Percentiles rank a stretch among this genome's conserved stretches.
Evolutionary conservation across 2,113 vertebrate species (phyloP).

Genomic region (Hystrix cristata): DNA sequence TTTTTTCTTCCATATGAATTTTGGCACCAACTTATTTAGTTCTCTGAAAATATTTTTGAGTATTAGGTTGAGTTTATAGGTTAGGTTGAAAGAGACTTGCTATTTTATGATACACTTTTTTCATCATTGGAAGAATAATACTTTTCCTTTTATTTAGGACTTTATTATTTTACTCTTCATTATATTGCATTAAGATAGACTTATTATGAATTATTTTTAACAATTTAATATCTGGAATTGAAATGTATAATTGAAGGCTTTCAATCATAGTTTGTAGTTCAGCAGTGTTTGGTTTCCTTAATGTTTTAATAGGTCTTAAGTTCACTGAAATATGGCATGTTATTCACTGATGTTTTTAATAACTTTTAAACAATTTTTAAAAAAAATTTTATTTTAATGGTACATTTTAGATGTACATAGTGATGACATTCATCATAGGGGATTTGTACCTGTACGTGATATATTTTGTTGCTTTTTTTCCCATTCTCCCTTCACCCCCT

Average conservation of each 20-base stretch:
- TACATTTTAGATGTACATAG: too few relatives aligned
- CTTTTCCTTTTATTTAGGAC: not conserved
- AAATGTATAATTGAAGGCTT: not conserved
- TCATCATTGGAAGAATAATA: not conserved
- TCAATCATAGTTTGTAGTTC: not conserved
- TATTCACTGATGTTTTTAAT: not conserved
- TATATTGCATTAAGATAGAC: not conserved
- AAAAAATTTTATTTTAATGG: too few relatives aligned
- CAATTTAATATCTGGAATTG: not conserved
- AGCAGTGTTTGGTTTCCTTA: not conserved
- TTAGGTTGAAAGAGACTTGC: not conserved
- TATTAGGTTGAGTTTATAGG: not conserved
- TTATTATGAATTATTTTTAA: not conserved
- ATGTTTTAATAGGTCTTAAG: not conserved
- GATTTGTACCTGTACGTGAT: too few relatives aligned
- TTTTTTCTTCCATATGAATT: not conserved
- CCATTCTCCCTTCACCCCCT: too few relatives aligned
- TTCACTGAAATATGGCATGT: not conserved
- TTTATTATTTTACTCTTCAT: not conserved
- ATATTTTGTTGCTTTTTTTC: too few relatives aligned
- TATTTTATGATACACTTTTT: not conserved
- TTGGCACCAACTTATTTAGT: not conserved
- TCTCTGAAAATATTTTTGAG: not conserved
- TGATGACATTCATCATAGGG: too few relatives aligned
- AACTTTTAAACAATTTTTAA: not conserved